Percentiles rank a stretch among this genome's conserved stretches.
phyloP scores from a whole-genome alignment of 2,888 invertebrate species.

The Sceliomorpha sp. region DNA sequence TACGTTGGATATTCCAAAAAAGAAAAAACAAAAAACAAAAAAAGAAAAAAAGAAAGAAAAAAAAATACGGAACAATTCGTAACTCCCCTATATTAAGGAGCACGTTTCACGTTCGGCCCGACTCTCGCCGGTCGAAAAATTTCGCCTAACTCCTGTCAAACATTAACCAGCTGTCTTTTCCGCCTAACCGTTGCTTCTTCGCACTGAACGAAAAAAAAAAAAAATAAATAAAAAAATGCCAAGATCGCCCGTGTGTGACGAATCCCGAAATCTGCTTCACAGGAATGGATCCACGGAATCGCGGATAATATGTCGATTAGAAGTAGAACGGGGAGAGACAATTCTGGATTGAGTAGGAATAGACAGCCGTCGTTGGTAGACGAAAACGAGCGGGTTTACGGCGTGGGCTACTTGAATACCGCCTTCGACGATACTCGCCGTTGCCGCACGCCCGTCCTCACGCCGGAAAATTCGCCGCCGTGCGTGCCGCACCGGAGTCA shows the following conservation, averaged over 20 bases:
- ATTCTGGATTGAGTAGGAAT: constrained; percentile 60
- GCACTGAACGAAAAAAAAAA: too few species aligned
- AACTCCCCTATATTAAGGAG: too few species aligned
- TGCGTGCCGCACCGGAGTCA: constrained; percentile 64
- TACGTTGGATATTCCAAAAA: too few species aligned
- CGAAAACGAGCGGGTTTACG: too few species aligned
- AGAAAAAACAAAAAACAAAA: too few species aligned
- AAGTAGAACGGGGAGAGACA: constrained; percentile 76
- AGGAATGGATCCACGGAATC: constrained; percentile 79
- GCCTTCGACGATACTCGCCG: constrained; percentile 75
- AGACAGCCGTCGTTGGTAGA: constrained; percentile 57
- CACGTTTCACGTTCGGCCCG: too few species aligned
- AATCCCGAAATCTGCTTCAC: constrained; percentile 76
- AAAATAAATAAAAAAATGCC: too few species aligned
- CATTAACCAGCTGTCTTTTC: constrained; percentile 65
- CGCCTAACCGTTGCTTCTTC: constrained; percentile 3
- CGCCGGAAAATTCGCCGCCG: constrained; percentile 65
- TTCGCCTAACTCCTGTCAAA: too few species aligned
- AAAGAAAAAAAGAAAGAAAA: too few species aligned
- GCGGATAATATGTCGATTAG: constrained; percentile 75
- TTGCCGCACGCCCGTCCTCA: constrained; percentile 43
- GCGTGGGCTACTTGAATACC: constrained; percentile 76
- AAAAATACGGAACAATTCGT: too few species aligned
- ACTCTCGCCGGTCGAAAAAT: too few species aligned
- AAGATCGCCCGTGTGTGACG: too few species aligned